Percentiles rank a stretch among this genome's conserved stretches.
Evolutionary conservation across 2,113 vertebrate species (phyloP).

Genomic region (Chloropsis hardwickii): DNA sequence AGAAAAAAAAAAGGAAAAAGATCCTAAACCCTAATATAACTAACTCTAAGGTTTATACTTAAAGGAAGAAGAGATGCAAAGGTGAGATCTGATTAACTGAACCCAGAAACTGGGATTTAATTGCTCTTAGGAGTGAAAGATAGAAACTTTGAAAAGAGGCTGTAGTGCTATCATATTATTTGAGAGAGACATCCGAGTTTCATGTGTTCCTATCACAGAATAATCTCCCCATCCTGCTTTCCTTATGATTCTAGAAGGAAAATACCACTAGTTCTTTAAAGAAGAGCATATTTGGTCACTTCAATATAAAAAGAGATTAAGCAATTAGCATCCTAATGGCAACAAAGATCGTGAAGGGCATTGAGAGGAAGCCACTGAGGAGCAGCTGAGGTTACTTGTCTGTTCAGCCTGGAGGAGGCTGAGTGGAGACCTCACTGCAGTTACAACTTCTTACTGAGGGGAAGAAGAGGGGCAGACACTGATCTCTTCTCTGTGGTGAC

Average conservation of each 20-base stretch:
- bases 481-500: not conserved
- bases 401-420: not conserved
- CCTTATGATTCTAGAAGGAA: not conserved
- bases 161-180: not conserved
- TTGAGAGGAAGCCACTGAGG: accelerated
- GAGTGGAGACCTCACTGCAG: not conserved
- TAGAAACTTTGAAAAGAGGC: not conserved
- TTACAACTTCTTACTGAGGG: accelerated
- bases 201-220: not conserved
- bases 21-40: not conserved
- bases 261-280: not conserved
- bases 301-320: not conserved
- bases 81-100: not conserved
- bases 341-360: not conserved
- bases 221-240: not conserved
- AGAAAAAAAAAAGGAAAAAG: not conserved
- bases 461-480: not conserved
- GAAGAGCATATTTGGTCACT: not conserved
- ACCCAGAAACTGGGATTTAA: not conserved
- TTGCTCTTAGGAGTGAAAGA: not conserved
- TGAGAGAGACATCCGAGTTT: not conserved
- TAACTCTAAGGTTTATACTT: not conserved
- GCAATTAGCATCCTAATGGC: not conserved
- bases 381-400: not conserved
- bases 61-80: not conserved